Conservation (phyloP, 2,888 invertebrate species). For the Euclidia mi region DNA sequence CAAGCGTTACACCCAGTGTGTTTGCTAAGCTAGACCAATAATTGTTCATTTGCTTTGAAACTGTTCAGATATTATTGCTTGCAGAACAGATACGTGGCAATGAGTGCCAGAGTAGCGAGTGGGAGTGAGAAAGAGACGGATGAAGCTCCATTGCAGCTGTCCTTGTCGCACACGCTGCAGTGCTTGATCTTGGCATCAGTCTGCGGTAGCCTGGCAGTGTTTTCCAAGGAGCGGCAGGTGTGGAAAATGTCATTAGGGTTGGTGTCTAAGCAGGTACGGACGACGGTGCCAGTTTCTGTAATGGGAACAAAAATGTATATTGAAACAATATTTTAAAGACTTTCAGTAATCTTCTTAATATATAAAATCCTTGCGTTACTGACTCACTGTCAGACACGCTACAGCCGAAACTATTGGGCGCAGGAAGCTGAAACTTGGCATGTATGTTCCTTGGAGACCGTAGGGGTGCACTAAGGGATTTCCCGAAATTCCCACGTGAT, state of each 20-base stretch:
- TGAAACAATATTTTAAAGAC: too few species aligned
- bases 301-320: slow-evolving; percentile 23
- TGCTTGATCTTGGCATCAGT: slow-evolving; percentile 65
- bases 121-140: slow-evolving; percentile 76
- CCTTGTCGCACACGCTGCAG: slow-evolving; percentile 86
- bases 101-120: slow-evolving; percentile 70
- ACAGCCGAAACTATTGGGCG: too few species aligned
- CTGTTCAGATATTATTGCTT: slow-evolving; percentile 73
- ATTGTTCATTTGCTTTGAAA: slow-evolving; percentile 53
- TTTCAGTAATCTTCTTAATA: too few species aligned
- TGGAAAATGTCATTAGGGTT: slow-evolving; percentile 73
- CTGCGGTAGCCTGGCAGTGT: slow-evolving; percentile 46
- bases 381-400: too few species aligned
- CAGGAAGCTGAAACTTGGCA: too few species aligned
- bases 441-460: too few species aligned
- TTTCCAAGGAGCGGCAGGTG: slow-evolving; percentile 71
- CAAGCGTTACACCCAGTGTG: slow-evolving; percentile 39
- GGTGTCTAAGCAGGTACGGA: slow-evolving; percentile 80
- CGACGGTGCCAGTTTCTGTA: slow-evolving; percentile 75
- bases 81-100: slow-evolving; percentile 74
- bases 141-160: slow-evolving; percentile 87
- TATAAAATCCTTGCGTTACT: too few species aligned
- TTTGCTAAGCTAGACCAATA: slow-evolving; percentile 39
- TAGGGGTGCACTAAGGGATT: too few species aligned
- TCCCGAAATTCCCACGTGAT: too few species aligned